Evolutionary conservation across 2,113 vertebrate species (phyloP).

Genomic region (Polypterus senegalus): DNA sequence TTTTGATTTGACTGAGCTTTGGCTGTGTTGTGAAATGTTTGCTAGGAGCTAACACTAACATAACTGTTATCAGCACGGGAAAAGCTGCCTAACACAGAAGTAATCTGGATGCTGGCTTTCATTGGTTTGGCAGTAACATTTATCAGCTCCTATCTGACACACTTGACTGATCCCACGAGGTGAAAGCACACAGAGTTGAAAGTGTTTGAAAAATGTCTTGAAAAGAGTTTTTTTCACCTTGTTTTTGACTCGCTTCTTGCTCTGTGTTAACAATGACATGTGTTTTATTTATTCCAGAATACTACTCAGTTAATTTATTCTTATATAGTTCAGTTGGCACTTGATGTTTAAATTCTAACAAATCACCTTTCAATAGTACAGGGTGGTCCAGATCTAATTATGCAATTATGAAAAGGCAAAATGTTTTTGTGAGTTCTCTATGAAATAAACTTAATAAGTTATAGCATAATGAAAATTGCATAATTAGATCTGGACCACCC

Average conservation of each 20-base stretch:
- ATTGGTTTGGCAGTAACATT: constrained; percentile 15
- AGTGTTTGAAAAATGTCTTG: constrained; percentile 12
- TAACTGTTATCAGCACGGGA: constrained; percentile 38
- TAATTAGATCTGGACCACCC: too few relatives aligned
- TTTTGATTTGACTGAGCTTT: constrained; percentile 27
- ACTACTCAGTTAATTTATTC: too few relatives aligned
- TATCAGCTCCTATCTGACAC: constrained; percentile 29
- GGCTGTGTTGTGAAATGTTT: constrained; percentile 35
- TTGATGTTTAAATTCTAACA: constrained; percentile 24
- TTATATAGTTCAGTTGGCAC: constrained; percentile 18
- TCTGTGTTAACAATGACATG: too few relatives aligned
- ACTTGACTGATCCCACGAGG: constrained; percentile 26
- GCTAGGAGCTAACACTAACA: constrained; percentile 30
- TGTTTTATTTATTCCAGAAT: too few relatives aligned
- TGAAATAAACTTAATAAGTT: too few relatives aligned
- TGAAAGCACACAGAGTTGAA: constrained; percentile 19
- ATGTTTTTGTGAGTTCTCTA: too few relatives aligned
- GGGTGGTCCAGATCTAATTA: too few relatives aligned
- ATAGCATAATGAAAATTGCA: too few relatives aligned
- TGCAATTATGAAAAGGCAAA: too few relatives aligned
- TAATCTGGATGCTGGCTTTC: too few relatives aligned
- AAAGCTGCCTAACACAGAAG: constrained; percentile 14
- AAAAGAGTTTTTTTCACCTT: too few relatives aligned
- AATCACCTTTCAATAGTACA: constrained; percentile 13
- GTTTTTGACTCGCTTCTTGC: too few relatives aligned